Evolutionary conservation across 2,113 vertebrate genomes (phyloP), one percentile per base, ranked within the genome.

Genomic region (Diadophis punctatus): DNA sequence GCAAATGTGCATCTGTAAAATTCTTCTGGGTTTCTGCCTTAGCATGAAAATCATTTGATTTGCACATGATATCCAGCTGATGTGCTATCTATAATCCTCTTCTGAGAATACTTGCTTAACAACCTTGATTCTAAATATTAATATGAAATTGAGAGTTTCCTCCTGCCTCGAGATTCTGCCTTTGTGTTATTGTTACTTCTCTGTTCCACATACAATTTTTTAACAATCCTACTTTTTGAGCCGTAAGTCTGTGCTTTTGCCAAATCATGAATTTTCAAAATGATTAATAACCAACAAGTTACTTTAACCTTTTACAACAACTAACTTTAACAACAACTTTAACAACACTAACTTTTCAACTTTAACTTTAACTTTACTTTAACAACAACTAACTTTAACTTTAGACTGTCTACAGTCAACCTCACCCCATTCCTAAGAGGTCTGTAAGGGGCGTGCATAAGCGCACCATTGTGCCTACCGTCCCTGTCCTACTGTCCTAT

Each of bases 41-140:
- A 93, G 92, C 93, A 96, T 92, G 49, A 95, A 90, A 96, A 96
- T 8, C 56, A 49, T 96, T 98, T 97, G 96, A 97, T 97, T 97
- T 96, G 16, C 0, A 86, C 96, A 93, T 95, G 93, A 94, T 93
- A 93, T 96, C 94, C 94, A 90, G 95, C 95, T 95, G 92, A 93
- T 93, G 93, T 94, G 90, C 95, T 88, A 93, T 95, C 95, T 94
- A 97, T 96, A 95, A 95, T 96, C 93, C 95, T 97, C 93, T 96
- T 97, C 92, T 94, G 89, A 51, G 92, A 94, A 95, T 92, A 49
- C 95, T 34, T 23, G 95, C 93, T 84, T 91, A 90, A 90, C 90
- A 51, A 93, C 91, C 90, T 90, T 84, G 11, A 86, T 93, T 63
- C 90, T 94, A 8, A 88, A 93, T 74, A 88, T 94, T 91, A 63